Evolutionary conservation across 2,113 vertebrate genomes (phyloP).

Genomic region (Benitochromis conjunctus): DNA sequence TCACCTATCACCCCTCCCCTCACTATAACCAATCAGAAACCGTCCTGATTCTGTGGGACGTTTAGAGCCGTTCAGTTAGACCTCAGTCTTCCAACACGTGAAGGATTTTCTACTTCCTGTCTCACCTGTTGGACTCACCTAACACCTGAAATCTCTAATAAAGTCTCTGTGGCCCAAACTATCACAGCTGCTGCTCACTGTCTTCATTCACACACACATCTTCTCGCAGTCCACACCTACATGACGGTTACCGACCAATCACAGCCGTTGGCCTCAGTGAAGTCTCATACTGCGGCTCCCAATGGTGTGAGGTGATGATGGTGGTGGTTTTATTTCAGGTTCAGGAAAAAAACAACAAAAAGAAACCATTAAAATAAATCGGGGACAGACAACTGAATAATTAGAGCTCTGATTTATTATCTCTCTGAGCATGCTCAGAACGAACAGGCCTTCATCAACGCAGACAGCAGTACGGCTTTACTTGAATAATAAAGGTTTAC

Average conservation of each 20-base stretch:
- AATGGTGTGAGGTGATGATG: background rate
- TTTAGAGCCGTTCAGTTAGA: slow-evolving; percentile 46
- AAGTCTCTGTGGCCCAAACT: slow-evolving; percentile 49
- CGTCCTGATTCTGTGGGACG: slow-evolving; percentile 16
- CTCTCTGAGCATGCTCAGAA: background rate
- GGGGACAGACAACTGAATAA: background rate
- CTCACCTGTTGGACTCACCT: slow-evolving; percentile 45
- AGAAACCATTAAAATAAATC: background rate
- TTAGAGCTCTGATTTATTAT: background rate
- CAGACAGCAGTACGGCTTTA: background rate
- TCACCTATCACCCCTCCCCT: background rate
- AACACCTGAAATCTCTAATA: slow-evolving; percentile 54
- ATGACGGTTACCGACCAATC: background rate
- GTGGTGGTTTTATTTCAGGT: background rate
- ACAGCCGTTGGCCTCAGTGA: background rate
- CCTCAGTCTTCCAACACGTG: slow-evolving; percentile 39
- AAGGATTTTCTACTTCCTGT: slow-evolving; percentile 46
- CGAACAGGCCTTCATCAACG: background rate
- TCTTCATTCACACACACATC: background rate
- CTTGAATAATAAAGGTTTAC: background rate
- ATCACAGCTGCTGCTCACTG: slow-evolving; percentile 1
- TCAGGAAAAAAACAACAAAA: background rate
- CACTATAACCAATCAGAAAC: slow-evolving; percentile 33
- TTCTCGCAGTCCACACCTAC: background rate
- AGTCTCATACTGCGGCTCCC: background rate